Percentiles rank a stretch among this genome's conserved stretches.
These are phyloP conservation scores for Rhinopomastus cyanomelas DNA, from an alignment of 2,113 vertebrate genomes.

Conservation along the genomic window DNA sequence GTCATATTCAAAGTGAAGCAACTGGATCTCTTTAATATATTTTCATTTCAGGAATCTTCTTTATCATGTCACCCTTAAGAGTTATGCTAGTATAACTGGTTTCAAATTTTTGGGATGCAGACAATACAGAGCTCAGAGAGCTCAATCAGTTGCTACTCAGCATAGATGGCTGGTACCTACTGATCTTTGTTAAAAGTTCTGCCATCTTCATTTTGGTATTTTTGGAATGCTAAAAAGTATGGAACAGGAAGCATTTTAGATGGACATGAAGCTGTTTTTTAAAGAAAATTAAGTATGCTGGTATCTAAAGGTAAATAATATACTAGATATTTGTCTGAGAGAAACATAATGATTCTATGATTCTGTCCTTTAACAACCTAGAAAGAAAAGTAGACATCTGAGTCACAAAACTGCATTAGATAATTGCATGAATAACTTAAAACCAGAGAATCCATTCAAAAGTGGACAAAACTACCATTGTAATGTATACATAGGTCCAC, in stretches of 20 bases:
- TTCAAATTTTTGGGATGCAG: constrained; percentile 13
- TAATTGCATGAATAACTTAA: not conserved
- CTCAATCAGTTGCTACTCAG: not conserved
- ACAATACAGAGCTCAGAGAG: not conserved
- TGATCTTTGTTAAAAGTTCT: not conserved
- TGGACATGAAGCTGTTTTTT: not conserved
- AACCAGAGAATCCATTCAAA: not conserved
- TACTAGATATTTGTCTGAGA: not conserved
- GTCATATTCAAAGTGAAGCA: constrained; percentile 26
- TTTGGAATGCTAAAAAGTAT: not conserved
- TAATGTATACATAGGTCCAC: not conserved
- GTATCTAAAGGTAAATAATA: constrained; percentile 12
- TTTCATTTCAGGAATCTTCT: constrained; percentile 36
- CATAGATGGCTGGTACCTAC: not conserved
- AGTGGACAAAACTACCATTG: not conserved
- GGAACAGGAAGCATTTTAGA: not conserved
- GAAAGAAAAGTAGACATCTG: not conserved
- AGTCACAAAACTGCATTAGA: not conserved
- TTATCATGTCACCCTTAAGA: not conserved
- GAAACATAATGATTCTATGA: too few species aligned
- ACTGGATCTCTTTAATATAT: constrained; percentile 55
- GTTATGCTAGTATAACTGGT: not conserved
- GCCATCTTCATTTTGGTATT: not conserved
- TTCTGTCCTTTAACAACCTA: too few species aligned
- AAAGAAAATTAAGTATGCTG: constrained; percentile 6